These are phyloP conservation scores for Rhopalosiphum maidis DNA, from an alignment of 1,140 invertebrate species.

Conservation along the genomic window DNA sequence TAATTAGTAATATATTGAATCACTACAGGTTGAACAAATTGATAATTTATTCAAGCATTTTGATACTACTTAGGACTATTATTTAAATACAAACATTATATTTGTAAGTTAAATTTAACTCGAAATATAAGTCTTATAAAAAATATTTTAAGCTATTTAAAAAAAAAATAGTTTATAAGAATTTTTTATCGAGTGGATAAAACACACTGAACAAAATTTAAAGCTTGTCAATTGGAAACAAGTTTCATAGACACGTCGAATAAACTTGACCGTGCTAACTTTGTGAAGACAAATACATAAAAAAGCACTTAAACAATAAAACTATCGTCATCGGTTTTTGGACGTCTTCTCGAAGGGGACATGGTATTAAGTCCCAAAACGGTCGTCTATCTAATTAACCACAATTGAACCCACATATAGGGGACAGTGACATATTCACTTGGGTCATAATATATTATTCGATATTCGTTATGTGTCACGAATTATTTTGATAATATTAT, in stretches of 20 bases:
- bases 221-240: background rate
- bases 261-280: background rate
- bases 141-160: no score
- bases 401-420: conserved; percentile 46
- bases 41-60: background rate
- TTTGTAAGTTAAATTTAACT: background rate
- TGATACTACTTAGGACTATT: background rate
- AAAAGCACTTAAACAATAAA: conserved; percentile 26
- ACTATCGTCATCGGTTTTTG: background rate
- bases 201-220: background rate
- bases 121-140: no score
- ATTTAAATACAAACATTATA: background rate
- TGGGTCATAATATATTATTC: background rate
- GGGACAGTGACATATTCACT: conserved; percentile 19
- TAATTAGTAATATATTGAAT: background rate
- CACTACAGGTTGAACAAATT: background rate
- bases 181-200: background rate
- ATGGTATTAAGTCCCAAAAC: background rate
- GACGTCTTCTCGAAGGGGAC: background rate
- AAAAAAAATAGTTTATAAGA: no score
- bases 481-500: conserved; percentile 15
- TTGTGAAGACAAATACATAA: background rate
- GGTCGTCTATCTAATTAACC: conserved; percentile 48
- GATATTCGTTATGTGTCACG: background rate
- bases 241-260: background rate